These are phyloP conservation scores for Seriola rivoliana DNA, from an alignment of 2,113 vertebrate genomes.

Conservation along the genomic window DNA sequence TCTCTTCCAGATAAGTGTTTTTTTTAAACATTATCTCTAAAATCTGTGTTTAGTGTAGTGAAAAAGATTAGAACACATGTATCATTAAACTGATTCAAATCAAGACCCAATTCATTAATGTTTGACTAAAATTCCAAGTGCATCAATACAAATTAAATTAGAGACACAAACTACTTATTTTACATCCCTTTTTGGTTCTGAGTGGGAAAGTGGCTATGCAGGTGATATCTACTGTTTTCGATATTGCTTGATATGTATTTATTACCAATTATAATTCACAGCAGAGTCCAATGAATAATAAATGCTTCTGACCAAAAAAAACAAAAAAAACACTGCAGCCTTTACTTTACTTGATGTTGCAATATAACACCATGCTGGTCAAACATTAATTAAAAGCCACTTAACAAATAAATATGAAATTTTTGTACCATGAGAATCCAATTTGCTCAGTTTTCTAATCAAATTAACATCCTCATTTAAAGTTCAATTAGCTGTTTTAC, in stretches of 20 bases:
- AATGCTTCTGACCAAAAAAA: neutral
- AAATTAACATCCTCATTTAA: conserved; percentile 54
- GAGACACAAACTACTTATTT: neutral
- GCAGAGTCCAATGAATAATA: conserved; percentile 8
- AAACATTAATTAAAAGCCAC: conserved; percentile 40
- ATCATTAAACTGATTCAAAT: neutral
- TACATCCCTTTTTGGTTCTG: no score
- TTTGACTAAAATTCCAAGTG: neutral
- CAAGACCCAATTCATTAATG: neutral
- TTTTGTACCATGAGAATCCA: conserved; percentile 14
- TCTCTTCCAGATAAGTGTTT: no score
- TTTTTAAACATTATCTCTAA: no score
- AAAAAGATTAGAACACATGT: neutral
- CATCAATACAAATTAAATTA: neutral
- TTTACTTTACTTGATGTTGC: conserved; percentile 12
- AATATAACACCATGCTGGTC: conserved; percentile 28
- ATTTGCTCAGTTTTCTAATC: conserved; percentile 31
- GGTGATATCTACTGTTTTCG: neutral
- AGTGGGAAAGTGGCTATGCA: neutral
- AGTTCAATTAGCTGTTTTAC: conserved; percentile 49
- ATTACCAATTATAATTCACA: neutral
- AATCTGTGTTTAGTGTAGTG: neutral
- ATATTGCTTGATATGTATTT: neutral
- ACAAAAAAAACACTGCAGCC: neutral
- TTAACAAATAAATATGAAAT: neutral